These are phyloP conservation scores for Pachydiplax longipennis DNA, from an alignment of 2,888 invertebrate species.

Conservation along the genomic window DNA sequence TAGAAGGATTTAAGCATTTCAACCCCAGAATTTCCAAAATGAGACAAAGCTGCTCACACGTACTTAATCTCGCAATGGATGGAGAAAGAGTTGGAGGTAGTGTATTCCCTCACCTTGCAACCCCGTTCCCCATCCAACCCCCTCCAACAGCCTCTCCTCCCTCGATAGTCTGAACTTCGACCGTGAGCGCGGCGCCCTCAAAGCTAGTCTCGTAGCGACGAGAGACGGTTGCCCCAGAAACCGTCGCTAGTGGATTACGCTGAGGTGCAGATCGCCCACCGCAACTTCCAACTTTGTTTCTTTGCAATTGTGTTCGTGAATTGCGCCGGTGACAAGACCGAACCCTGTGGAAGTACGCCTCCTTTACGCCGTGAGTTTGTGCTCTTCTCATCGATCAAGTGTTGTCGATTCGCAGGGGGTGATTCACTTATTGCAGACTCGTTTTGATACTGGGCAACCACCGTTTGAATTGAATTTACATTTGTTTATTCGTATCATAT, in stretches of 20 bases:
- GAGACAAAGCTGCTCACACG: background rate
- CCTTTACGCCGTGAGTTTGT: too few species aligned
- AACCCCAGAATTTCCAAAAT: background rate
- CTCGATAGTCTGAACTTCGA: background rate
- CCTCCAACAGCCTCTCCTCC: background rate
- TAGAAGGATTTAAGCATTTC: too few species aligned
- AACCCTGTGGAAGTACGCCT: too few species aligned
- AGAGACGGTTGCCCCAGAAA: background rate
- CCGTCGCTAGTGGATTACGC: background rate
- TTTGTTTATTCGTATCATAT: too few species aligned
- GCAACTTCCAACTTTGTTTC: too few species aligned
- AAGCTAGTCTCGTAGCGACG: background rate
- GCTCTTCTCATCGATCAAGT: too few species aligned
- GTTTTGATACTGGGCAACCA: too few species aligned
- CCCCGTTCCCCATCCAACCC: background rate
- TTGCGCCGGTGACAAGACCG: too few species aligned
- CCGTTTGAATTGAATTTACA: too few species aligned
- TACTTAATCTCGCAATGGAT: background rate
- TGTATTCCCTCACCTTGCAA: background rate
- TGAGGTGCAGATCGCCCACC: background rate
- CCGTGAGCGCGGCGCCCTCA: background rate
- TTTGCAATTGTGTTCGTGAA: too few species aligned
- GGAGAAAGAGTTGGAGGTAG: background rate
- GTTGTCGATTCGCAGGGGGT: too few species aligned
- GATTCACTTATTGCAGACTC: too few species aligned